Percentiles rank a stretch among this genome's conserved stretches.
Evolutionary conservation across 2,888 invertebrate species (phyloP).

Genomic region (Mesodorylaimus sp.): DNA sequence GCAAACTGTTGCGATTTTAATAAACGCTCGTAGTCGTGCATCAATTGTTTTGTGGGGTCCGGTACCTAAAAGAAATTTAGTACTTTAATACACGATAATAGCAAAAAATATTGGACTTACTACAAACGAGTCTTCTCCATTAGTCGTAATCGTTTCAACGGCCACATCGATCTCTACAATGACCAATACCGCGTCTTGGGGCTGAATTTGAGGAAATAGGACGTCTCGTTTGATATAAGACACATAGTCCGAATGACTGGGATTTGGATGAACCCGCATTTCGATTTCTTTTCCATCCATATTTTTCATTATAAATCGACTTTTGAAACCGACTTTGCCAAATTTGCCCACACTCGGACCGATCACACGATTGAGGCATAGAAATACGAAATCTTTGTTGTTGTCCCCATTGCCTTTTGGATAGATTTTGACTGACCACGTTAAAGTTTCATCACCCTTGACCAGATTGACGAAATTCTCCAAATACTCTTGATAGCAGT

Average conservation of each 20-base stretch:
- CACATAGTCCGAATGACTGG: conserved; percentile 30
- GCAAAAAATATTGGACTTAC: neutral
- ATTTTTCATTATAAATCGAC: conserved; percentile 23
- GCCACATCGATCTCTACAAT: conserved; percentile 30
- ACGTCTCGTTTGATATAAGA: conserved; percentile 22
- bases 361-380: conserved; percentile 26
- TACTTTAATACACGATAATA: neutral
- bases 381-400: conserved; percentile 30
- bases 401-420: conserved; percentile 29
- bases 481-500: conserved; percentile 27
- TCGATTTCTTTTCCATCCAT: conserved; percentile 29
- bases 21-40: conserved; percentile 23
- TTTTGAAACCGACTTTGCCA: conserved; percentile 20
- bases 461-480: conserved; percentile 25
- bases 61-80: conserved; percentile 7
- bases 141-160: conserved; percentile 28
- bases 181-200: conserved; percentile 27
- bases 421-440: conserved; percentile 30
- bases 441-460: conserved; percentile 20
- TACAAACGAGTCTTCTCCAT: conserved; percentile 15
- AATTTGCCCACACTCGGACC: conserved; percentile 8
- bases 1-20: conserved; percentile 20
- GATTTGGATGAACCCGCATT: conserved; percentile 28
- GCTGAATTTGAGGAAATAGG: conserved; percentile 27
- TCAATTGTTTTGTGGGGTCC: conserved; percentile 17